These are phyloP conservation scores for Rhinopomastus cyanomelas DNA, from an alignment of 2,113 vertebrate genomes.

Conservation along the genomic window DNA sequence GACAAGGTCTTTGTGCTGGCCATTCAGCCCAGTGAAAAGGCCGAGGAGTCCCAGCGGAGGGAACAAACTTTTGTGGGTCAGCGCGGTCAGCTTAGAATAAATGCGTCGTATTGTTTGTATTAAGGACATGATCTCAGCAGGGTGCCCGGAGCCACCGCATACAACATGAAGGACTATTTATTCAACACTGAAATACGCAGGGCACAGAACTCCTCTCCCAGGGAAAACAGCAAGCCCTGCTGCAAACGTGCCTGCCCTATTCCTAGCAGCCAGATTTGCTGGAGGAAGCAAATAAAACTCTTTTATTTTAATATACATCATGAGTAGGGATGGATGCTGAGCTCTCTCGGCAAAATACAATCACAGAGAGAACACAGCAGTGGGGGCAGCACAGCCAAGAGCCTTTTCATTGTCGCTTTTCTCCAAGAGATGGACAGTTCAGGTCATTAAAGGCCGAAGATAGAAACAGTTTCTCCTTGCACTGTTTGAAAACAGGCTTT, in stretches of 20 bases:
- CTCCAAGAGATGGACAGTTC: conserved; percentile 64
- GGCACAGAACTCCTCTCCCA: conserved; percentile 59
- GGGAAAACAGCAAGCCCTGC: conserved; percentile 51
- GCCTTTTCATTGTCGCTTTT: conserved; percentile 1
- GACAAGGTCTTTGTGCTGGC: conserved; percentile 84
- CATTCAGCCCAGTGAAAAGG: conserved; percentile 87
- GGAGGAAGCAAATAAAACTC: conserved; percentile 27
- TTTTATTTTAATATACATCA: background rate
- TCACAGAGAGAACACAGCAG: background rate
- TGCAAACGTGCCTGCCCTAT: conserved; percentile 58
- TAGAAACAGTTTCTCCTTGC: conserved; percentile 72
- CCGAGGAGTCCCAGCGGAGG: conserved; percentile 83
- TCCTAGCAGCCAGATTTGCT: background rate
- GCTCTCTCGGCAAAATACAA: background rate
- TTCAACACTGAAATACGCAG: conserved; percentile 75
- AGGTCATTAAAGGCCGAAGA: conserved; percentile 77
- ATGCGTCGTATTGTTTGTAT: conserved; percentile 91
- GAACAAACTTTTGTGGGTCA: conserved; percentile 95
- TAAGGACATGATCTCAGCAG: conserved; percentile 94
- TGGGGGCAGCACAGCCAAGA: conserved; percentile 21
- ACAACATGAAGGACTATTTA: conserved; percentile 73
- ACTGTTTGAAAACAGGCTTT: conserved; percentile 81
- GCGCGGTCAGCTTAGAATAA: conserved; percentile 90
- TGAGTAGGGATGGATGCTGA: conserved; percentile 30
- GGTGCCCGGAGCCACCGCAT: conserved; percentile 84